phyloP scores from a whole-genome alignment of 2,113 vertebrate species.

The Platycercus adscitus region DNA sequence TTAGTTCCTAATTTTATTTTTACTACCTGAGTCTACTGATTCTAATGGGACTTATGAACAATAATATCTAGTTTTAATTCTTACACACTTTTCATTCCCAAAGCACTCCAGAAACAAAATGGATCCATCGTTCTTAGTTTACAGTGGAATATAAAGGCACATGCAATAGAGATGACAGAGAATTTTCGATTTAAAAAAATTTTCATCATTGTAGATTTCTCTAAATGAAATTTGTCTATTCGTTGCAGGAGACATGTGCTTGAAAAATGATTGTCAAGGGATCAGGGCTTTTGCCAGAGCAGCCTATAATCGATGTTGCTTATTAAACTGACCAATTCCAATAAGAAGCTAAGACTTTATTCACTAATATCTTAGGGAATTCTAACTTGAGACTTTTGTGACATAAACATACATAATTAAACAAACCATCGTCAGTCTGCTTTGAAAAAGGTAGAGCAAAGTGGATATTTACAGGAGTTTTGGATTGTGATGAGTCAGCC shows the following conservation, averaged over 20 bases:
- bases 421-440: neutral
- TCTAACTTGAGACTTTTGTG: neutral
- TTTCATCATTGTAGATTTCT: neutral
- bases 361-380: neutral
- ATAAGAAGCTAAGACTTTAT: neutral
- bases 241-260: neutral
- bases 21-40: neutral
- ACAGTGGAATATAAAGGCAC: neutral
- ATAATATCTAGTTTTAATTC: neutral
- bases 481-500: neutral
- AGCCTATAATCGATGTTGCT: neutral
- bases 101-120: neutral
- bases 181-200: neutral
- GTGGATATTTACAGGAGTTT: neutral
- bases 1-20: neutral
- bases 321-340: neutral
- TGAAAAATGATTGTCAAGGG: neutral
- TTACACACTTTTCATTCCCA: neutral
- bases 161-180: neutral
- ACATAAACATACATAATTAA: neutral
- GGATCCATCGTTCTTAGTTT: neutral
- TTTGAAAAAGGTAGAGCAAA: neutral
- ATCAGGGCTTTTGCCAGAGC: neutral
- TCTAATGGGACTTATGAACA: neutral
- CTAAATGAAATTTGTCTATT: neutral